A percentile compares a stretch with the other conserved stretches of the same genome.
Evolutionary conservation across 2,888 invertebrate species (phyloP).

Genomic region (Aleiodes testaceus): DNA sequence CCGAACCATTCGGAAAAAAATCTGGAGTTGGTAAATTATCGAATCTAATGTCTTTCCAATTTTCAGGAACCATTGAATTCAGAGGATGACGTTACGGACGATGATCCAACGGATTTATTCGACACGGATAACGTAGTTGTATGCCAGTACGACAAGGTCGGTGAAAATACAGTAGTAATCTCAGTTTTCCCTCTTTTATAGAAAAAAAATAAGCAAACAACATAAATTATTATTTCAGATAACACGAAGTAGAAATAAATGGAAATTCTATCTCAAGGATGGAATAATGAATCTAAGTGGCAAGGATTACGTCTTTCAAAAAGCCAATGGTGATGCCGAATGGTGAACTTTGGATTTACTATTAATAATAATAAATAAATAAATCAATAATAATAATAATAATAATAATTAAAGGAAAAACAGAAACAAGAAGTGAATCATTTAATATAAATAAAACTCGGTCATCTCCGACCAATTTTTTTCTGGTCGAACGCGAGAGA

Average conservation of each 20-base stretch:
- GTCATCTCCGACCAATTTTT: slow-evolving; percentile 12
- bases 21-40: too few species aligned
- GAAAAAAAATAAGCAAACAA: slow-evolving; percentile 11
- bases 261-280: slow-evolving; percentile 99
- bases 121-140: slow-evolving; percentile 99
- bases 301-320: slow-evolving; percentile 99
- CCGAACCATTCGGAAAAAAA: too few species aligned
- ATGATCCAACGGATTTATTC: slow-evolving; percentile 94
- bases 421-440: background rate
- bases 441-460: background rate
- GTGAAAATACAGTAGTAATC: slow-evolving; percentile 2
- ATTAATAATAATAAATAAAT: slow-evolving; percentile 11
- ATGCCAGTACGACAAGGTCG: slow-evolving; percentile 98
- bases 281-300: slow-evolving; percentile 99
- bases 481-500: background rate
- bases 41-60: slow-evolving; percentile 28
- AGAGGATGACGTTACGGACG: slow-evolving; percentile 97
- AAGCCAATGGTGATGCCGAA: slow-evolving; percentile 98
- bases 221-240: slow-evolving; percentile 78
- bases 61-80: slow-evolving; percentile 93
- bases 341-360: slow-evolving; percentile 81
- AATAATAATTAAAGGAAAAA: slow-evolving; percentile 4
- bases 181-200: background rate
- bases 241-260: slow-evolving; percentile 97
- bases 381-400: slow-evolving; percentile 16